Percentiles rank a stretch among this genome's conserved stretches.
Evolutionary conservation across 2,888 invertebrate genomes (phyloP).

Genomic region (Stenurella melanura): DNA sequence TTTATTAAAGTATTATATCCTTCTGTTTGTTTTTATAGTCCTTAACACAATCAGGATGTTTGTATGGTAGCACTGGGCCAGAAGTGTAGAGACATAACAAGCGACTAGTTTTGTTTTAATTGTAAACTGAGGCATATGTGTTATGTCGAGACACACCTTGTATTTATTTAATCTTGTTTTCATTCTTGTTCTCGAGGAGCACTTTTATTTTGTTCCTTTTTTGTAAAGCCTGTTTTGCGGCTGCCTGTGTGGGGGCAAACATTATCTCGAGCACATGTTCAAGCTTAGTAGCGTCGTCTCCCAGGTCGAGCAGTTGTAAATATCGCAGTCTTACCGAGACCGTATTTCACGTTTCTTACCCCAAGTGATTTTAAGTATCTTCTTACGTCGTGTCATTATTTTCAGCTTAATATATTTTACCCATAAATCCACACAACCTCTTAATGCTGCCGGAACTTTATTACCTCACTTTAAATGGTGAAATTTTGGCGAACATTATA

Average conservation of each 20-base stretch:
- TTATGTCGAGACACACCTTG: slow-evolving; percentile 62
- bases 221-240: slow-evolving; percentile 57
- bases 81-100: slow-evolving; percentile 27
- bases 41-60: slow-evolving; percentile 32
- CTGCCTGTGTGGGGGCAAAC: slow-evolving; percentile 62
- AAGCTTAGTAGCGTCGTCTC: slow-evolving; percentile 61
- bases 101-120: slow-evolving; percentile 59
- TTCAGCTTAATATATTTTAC: slow-evolving; percentile 18
- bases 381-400: slow-evolving; percentile 8
- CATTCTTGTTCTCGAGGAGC: slow-evolving; percentile 63
- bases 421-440: slow-evolving; percentile 2
- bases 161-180: slow-evolving; percentile 67
- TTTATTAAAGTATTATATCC: slow-evolving; percentile 32
- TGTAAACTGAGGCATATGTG: slow-evolving; percentile 60
- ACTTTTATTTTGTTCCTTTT: slow-evolving; percentile 58
- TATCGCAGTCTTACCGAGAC: slow-evolving; percentile 34
- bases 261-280: slow-evolving; percentile 65
- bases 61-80: slow-evolving; percentile 20
- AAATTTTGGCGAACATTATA: neutral
- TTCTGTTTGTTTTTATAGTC: slow-evolving; percentile 31
- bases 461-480: neutral
- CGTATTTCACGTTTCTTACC: slow-evolving; percentile 16
- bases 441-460: slow-evolving; percentile 1
- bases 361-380: slow-evolving; percentile 12
- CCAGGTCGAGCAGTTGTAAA: slow-evolving; percentile 55